These are phyloP conservation scores for Basileuterus tristriatus DNA, from an alignment of 2,797 vertebrate species.

Conservation along the genomic window DNA sequence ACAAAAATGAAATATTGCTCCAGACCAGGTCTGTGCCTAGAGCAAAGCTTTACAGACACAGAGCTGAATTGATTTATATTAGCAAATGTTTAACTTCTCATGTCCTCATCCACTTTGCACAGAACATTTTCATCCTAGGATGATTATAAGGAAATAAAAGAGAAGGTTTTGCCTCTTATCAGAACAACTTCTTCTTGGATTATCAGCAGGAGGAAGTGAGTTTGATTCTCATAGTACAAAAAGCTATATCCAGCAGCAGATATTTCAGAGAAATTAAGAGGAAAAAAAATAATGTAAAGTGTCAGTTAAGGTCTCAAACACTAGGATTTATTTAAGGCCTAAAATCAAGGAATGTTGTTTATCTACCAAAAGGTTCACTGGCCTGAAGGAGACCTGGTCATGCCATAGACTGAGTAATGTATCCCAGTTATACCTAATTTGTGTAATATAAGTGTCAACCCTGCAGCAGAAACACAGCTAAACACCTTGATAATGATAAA, in stretches of 20 bases:
- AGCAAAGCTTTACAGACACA: background rate
- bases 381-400: background rate
- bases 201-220: background rate
- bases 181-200: background rate
- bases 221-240: background rate
- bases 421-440: background rate
- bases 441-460: background rate
- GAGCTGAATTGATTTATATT: background rate
- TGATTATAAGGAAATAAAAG: background rate
- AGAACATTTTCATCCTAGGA: background rate
- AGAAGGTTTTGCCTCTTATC: background rate
- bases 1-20: constrained; percentile 1
- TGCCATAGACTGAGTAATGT: background rate
- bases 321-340: background rate
- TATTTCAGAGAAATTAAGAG: background rate
- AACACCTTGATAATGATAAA: background rate
- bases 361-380: background rate
- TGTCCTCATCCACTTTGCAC: background rate
- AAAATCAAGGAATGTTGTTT: background rate
- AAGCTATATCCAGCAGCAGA: background rate
- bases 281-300: accelerated
- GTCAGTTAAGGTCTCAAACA: background rate
- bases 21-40: background rate
- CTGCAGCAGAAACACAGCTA: background rate
- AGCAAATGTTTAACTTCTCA: background rate